A percentile compares a stretch with the other conserved stretches of the same genome.
Evolutionary conservation across 2,888 invertebrate species (phyloP).

Genomic region (Troglohyphantes excavatus): DNA sequence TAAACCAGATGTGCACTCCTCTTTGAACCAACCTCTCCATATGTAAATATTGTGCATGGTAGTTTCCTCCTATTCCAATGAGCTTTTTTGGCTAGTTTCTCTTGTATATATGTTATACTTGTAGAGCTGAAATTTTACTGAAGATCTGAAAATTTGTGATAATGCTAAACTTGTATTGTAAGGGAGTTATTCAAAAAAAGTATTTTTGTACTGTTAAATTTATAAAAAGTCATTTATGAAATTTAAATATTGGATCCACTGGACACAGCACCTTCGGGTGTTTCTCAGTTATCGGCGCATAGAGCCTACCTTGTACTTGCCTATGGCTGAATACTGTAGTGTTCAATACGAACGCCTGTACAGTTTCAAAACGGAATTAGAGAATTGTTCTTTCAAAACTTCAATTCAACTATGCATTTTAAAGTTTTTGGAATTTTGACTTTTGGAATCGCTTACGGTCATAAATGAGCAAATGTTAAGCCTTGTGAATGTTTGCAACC

Average conservation of each 20-base stretch:
- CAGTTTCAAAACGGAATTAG: neutral
- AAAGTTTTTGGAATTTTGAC: too few species aligned
- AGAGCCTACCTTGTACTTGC: neutral
- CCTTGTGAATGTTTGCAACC: too few species aligned
- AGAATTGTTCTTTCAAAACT: neutral
- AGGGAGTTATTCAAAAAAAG: slow-evolving; percentile 25
- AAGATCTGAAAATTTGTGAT: slow-evolving; percentile 69
- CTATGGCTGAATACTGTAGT: neutral
- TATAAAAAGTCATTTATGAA: slow-evolving; percentile 42
- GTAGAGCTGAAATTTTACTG: slow-evolving; percentile 39
- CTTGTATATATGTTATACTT: slow-evolving; percentile 43
- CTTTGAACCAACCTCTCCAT: too few species aligned
- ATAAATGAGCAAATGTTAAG: too few species aligned
- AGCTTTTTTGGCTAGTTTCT: slow-evolving; percentile 18
- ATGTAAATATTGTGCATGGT: too few species aligned
- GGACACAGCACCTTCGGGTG: neutral
- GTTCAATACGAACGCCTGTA: neutral
- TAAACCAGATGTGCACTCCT: too few species aligned
- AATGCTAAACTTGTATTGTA: slow-evolving; percentile 17
- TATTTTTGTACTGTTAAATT: slow-evolving; percentile 74
- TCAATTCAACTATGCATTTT: neutral
- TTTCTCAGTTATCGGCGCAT: neutral
- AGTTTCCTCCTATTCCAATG: neutral
- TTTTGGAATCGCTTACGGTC: too few species aligned
- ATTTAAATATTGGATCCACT: slow-evolving; percentile 2